These are phyloP conservation scores for Clarias magur DNA, from an alignment of 2,113 vertebrate genomes.

Conservation along the genomic window DNA sequence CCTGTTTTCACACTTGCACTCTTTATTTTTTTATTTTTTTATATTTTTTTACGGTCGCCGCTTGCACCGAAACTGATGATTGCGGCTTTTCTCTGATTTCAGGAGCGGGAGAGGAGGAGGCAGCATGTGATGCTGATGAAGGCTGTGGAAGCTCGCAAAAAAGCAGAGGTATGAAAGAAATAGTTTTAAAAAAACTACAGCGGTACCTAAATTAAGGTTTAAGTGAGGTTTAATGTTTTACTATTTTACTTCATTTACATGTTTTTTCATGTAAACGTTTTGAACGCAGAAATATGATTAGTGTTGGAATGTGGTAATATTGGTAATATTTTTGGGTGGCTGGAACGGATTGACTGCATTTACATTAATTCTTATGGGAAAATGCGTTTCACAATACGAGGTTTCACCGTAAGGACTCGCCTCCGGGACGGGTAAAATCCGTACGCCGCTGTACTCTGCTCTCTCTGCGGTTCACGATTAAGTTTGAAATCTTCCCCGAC, in stretches of 20 bases:
- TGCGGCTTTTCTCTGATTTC: constrained; percentile 69
- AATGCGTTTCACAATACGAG: too few relatives aligned
- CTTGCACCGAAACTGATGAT: constrained; percentile 16
- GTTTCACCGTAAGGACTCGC: too few relatives aligned
- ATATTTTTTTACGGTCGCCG: neutral
- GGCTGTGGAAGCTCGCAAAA: constrained; percentile 97
- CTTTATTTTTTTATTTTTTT: constrained; percentile 26
- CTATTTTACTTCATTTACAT: too few relatives aligned
- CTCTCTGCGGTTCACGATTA: constrained; percentile 50
- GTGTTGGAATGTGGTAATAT: too few relatives aligned
- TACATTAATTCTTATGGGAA: too few relatives aligned
- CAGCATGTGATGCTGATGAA: constrained; percentile 99
- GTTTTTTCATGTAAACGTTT: too few relatives aligned
- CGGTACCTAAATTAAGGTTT: too few relatives aligned
- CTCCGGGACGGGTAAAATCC: too few relatives aligned
- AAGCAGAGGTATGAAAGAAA: constrained; percentile 87
- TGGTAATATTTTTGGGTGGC: too few relatives aligned
- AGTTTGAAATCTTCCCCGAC: neutral
- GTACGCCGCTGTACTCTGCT: neutral
- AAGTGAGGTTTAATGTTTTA: too few relatives aligned
- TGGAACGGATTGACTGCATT: too few relatives aligned
- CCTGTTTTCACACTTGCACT: constrained; percentile 39
- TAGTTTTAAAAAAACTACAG: neutral
- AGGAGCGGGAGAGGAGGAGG: constrained; percentile 95
- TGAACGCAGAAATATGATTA: too few relatives aligned